Evolutionary conservation across 2,888 invertebrate species (phyloP), one percentile per base, ranked within the genome.

Genomic region (Ichneumon xanthorius): DNA sequence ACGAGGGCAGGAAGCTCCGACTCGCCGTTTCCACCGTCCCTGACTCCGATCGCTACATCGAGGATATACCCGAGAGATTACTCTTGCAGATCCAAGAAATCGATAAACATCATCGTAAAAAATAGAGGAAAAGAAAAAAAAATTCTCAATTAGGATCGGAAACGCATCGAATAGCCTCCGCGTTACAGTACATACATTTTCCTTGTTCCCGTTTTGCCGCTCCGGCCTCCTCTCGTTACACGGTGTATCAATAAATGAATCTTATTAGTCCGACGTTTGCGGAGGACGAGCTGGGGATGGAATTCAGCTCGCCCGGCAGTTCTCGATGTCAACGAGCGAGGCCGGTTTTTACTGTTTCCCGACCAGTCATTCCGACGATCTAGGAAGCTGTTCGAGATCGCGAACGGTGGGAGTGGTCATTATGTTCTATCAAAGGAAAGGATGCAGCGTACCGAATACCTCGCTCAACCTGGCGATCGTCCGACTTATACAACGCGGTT

Each of bases 271-370:
- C 30, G 61, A 81, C 48, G 30, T 58, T 80, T 48, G 67, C 19
- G 61, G 33, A 58, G 70, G 40, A 75, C 70, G 19, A 67, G 63
- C 73, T 2, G 33, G 14, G 40, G 22, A 22, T 26, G 26, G 37
- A 68, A 50, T 58, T 45, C 50, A 73, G 67, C 26, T 73, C 82
- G 6, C 55, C 16, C 16, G 19, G 33, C 71, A 45, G 48, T 76
- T 45, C 37, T 76, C 70, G 53, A 81, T 82, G 82, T 79, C 85
- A 75, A 81, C 78, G 70, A 22, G 58, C 61, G 45, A 55, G 78
- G 78, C 78, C 48, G 79, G 78, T 75, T 81, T 85, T 82, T 82
- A 80, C 71, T 79, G 82, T 85, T 85, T 80, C 70, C 37, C 61
- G 80, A 14, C 70, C 33, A 22, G 85, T 85, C 70, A 82, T 76